Base-by-base conservation (phyloP, 2,797 vertebrate genomes). In the Chloroceryle inda region DNA sequence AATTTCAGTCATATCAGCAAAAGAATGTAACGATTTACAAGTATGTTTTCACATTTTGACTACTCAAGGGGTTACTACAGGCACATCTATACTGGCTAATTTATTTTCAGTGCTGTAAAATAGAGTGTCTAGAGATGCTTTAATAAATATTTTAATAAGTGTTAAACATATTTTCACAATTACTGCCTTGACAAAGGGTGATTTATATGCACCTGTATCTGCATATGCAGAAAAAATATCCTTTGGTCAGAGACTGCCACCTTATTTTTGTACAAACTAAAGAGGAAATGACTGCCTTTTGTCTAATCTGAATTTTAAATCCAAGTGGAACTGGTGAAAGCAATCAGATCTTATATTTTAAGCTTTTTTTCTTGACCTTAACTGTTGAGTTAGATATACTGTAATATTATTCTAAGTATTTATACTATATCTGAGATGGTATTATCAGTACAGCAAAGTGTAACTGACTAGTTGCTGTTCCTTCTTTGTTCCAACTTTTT, bases 81-180 rank as follows among this genome's bases (percentile, higher is more conserved):
- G 45, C 58, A 47, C 73, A 89, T 77, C 78, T 89, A 10, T 13
- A 40, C 45, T 82, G 74, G 37, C 27, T 89, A 94, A 96, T 96
- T 96, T 96, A 83, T 91, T 95, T 95, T 85, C 66, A 40, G 2
- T 66, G 50, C 64, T 88, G 53, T 83, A 58, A 92, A 91, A 67
- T 14, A 49, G 55, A 33, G 35, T 75, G 42, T 62, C 87, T 94
- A 59, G 92, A 95, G 82, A 79, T 92, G 59, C 29, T 95, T 92
- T 97, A 66, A 89, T 93, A 90, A 85, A 61, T 96, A 91, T 94
- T 95, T 94, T 94, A 94, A 89, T 94, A 93, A 90, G 31, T 79
- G 59, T 89, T 0, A 0, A 92, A 81, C 44, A 35, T 94, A 89
- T 52, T 90, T 92, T 66, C 33, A 73, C 61, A 78, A 56, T 74